Conservation (phyloP, 35 echinoderm and acorn worm genomes). For the Amphiura filiformis region DNA sequence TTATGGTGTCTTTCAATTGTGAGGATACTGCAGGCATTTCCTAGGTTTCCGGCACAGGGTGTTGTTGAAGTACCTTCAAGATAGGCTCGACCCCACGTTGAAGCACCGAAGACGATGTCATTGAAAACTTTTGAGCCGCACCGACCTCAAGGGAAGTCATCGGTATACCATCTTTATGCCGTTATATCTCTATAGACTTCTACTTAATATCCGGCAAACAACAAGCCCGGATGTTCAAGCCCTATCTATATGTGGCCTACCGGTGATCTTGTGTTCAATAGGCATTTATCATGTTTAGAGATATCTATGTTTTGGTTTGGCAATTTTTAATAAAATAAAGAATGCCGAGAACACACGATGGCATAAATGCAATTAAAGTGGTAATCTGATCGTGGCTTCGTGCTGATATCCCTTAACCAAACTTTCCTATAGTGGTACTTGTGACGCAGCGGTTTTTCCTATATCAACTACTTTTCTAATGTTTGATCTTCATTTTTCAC, state of each 20-base stretch:
- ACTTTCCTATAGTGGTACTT: too few species aligned
- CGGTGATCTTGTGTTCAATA: background rate
- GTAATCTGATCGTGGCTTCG: background rate
- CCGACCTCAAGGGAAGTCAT: background rate
- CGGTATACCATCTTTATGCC: background rate
- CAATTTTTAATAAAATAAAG: constrained; percentile 3
- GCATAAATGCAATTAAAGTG: background rate
- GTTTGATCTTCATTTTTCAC: too few species aligned
- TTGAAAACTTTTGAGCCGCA: background rate
- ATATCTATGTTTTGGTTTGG: background rate
- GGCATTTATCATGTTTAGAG: background rate
- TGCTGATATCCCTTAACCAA: background rate
- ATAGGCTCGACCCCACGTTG: too few species aligned
- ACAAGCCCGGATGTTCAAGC: background rate
- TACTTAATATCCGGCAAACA: background rate
- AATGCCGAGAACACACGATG: background rate
- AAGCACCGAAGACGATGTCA: too few species aligned
- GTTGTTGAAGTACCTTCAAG: too few species aligned
- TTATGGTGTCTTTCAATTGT: background rate
- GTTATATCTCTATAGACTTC: background rate
- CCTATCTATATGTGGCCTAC: background rate
- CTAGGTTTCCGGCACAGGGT: too few species aligned
- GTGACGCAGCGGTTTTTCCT: too few species aligned
- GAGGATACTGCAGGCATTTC: background rate
- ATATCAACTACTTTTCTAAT: too few species aligned